A percentile compares a stretch with the other conserved stretches of the same genome.
phyloP scores from a whole-genome alignment of 2,797 vertebrate genomes.

The Sebastiscus tertius region DNA sequence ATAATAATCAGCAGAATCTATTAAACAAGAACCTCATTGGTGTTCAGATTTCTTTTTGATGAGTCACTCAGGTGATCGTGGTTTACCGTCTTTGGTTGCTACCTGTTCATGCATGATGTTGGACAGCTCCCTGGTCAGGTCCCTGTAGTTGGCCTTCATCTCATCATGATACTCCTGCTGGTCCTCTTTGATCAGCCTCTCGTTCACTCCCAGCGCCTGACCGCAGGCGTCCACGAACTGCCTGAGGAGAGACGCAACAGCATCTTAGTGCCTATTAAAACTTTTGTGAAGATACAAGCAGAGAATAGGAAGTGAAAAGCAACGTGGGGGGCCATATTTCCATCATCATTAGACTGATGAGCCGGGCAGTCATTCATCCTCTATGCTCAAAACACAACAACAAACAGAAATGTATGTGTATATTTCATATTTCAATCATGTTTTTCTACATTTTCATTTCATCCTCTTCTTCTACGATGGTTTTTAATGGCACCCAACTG shows the following conservation, averaged over 20 bases:
- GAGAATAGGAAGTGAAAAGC: background rate
- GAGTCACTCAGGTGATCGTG: background rate
- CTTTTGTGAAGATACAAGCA: background rate
- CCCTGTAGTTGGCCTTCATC: conserved; percentile 96
- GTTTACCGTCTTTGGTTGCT: background rate
- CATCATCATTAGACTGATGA: too few relatives aligned
- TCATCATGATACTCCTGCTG: conserved; percentile 97
- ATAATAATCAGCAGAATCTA: background rate
- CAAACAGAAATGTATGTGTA: too few relatives aligned
- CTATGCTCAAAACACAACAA: too few relatives aligned
- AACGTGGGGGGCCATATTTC: too few relatives aligned
- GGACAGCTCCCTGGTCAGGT: conserved; percentile 93
- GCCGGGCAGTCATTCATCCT: too few relatives aligned
- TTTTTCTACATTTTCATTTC: too few relatives aligned
- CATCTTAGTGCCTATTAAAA: background rate
- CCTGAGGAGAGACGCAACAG: conserved; percentile 73
- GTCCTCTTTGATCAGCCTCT: conserved; percentile 95
- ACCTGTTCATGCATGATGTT: conserved; percentile 97
- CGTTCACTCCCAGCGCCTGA: conserved; percentile 90
- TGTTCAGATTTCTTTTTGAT: background rate
- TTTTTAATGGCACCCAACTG: too few relatives aligned
- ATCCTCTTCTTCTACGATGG: too few relatives aligned
- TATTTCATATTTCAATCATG: too few relatives aligned
- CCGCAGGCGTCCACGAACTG: conserved; percentile 97
- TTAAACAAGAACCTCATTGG: background rate